phyloP scores from a whole-genome alignment of 2,113 vertebrate genomes.

The Gymnobelideus leadbeateri region DNA sequence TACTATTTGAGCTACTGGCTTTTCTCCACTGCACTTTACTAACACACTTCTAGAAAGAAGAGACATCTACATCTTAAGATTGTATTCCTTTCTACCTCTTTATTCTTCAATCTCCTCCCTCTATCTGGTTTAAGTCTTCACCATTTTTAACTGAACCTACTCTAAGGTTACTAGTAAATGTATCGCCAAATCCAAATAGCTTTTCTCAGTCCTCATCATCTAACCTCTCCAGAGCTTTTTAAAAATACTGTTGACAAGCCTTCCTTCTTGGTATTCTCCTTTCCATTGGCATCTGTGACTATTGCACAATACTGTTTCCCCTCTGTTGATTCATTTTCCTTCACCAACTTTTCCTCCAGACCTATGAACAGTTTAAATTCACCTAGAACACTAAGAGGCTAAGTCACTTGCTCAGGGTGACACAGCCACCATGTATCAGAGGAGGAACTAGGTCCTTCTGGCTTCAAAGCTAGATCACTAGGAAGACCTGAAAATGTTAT shows the following conservation, averaged over 20 bases:
- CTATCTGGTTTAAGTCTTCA: not conserved
- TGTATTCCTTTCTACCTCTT: too few species aligned
- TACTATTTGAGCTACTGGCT: not conserved
- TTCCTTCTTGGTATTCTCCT: not conserved
- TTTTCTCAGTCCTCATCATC: not conserved
- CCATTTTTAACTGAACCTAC: not conserved
- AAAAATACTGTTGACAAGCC: not conserved
- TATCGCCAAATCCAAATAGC: not conserved
- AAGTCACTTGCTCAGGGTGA: not conserved
- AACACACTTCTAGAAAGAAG: not conserved
- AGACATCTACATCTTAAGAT: too few species aligned
- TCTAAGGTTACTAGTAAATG: not conserved
- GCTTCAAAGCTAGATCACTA: not conserved
- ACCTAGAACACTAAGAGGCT: not conserved
- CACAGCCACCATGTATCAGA: not conserved
- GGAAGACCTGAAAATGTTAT: not conserved
- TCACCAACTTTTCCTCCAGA: not conserved
- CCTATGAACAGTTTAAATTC: not conserved
- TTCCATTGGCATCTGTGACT: not conserved
- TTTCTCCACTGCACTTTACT: not conserved
- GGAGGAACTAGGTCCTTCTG: not conserved
- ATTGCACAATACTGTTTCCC: not conserved
- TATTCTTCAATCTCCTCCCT: too few species aligned
- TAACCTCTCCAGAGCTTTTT: not conserved
- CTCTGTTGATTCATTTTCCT: not conserved